A percentile compares a stretch with the other conserved stretches of the same genome.
phyloP scores from a whole-genome alignment of 1,140 invertebrate species.

The Asobara japonica region DNA sequence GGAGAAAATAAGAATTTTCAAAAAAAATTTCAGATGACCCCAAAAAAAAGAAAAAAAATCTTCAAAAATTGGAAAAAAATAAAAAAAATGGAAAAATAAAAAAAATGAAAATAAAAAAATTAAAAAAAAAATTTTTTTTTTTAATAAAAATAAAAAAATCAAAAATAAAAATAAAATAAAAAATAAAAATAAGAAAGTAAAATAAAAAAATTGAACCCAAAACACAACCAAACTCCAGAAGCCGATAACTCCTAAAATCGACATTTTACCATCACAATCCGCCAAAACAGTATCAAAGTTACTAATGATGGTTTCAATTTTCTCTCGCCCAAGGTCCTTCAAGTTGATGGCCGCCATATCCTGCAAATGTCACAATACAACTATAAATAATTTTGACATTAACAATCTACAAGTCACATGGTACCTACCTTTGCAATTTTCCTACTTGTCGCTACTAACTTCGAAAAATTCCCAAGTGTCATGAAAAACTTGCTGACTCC shows the following conservation, averaged over 20 bases:
- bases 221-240: too few relatives aligned
- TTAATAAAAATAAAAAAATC: too few relatives aligned
- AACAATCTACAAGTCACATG: not conserved
- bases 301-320: constrained; percentile 73
- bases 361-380: not conserved
- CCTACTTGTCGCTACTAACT: not conserved
- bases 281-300: constrained; percentile 82
- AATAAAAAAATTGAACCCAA: constrained; percentile 15
- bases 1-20: too few relatives aligned
- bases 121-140: too few relatives aligned
- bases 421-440: not conserved
- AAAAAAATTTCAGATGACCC: too few relatives aligned
- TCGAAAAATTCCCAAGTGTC: not conserved
- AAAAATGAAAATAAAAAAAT: too few relatives aligned
- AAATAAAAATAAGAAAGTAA: constrained; percentile 14
- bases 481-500: too few relatives aligned
- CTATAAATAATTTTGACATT: not conserved
- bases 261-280: constrained; percentile 85
- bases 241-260: too few relatives aligned
- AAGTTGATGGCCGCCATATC: constrained; percentile 56
- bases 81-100: too few relatives aligned
- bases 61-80: too few relatives aligned
- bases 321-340: constrained; percentile 57
- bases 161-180: too few relatives aligned
- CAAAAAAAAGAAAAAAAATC: too few relatives aligned